These are phyloP conservation scores for Megaleporinus macrocephalus DNA, from an alignment of 2,113 vertebrate species.

Conservation along the genomic window DNA sequence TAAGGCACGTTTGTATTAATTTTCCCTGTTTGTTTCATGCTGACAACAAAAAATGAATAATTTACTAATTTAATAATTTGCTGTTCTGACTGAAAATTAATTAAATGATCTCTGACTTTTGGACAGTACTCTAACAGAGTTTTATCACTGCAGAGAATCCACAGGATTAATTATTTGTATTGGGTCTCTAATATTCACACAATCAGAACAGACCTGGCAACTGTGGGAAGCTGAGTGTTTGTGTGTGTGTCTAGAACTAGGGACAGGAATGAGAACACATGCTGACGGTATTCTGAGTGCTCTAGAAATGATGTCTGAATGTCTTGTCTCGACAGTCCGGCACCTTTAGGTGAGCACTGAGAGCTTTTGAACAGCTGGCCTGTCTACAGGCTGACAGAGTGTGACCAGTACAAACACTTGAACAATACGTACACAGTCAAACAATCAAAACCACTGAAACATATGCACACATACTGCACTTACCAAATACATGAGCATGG, in stretches of 20 bases:
- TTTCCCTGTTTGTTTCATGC: too few relatives aligned
- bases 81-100: too few relatives aligned
- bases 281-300: conserved; percentile 56
- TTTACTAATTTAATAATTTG: too few relatives aligned
- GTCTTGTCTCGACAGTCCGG: conserved; percentile 17
- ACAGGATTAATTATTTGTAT: not conserved
- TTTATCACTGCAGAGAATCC: not conserved
- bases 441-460: conserved; percentile 16
- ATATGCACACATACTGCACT: conserved; percentile 8
- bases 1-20: too few relatives aligned
- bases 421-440: conserved; percentile 17
- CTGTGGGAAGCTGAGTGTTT: not conserved
- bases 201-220: not conserved
- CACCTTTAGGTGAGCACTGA: conserved; percentile 13
- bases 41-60: too few relatives aligned
- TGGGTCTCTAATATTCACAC: not conserved
- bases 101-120: too few relatives aligned
- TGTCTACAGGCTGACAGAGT: conserved; percentile 26
- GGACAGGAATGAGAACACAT: conserved; percentile 48
- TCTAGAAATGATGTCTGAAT: not conserved
- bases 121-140: too few relatives aligned
- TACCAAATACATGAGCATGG: conserved; percentile 7
- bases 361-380: conserved; percentile 34
- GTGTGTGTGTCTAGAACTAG: conserved; percentile 42
- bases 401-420: not conserved